phyloP scores from a whole-genome alignment of 2,113 vertebrate genomes.

The Oriolus oriolus region DNA sequence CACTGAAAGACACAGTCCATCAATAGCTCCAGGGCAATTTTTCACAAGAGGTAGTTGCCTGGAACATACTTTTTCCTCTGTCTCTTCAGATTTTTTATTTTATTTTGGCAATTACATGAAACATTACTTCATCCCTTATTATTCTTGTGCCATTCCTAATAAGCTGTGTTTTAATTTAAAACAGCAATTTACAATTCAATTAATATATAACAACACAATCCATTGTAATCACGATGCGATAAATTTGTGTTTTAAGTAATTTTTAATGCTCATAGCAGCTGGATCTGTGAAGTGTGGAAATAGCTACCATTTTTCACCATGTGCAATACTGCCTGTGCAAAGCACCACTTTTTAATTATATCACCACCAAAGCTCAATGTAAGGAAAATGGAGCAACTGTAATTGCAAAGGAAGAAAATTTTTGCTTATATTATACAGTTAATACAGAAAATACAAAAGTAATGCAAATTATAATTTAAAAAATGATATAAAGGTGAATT shows the following conservation, averaged over 20 bases:
- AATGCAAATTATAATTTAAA: neutral
- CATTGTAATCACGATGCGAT: slow-evolving; percentile 66
- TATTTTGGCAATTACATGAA: slow-evolving; percentile 63
- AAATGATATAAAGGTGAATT: neutral
- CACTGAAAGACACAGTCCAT: neutral
- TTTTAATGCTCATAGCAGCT: slow-evolving; percentile 74
- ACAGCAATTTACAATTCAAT: slow-evolving; percentile 71
- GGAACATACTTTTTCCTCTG: neutral
- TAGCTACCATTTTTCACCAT: slow-evolving; percentile 74
- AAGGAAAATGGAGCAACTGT: neutral
- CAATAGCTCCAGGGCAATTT: neutral
- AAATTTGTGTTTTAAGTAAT: slow-evolving; percentile 77
- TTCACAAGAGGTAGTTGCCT: neutral
- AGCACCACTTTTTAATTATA: slow-evolving; percentile 67
- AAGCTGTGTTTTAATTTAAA: slow-evolving; percentile 75
- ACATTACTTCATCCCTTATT: slow-evolving; percentile 56
- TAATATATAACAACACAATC: slow-evolving; percentile 74
- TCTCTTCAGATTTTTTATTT: slow-evolving; percentile 47
- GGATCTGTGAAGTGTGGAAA: slow-evolving; percentile 77
- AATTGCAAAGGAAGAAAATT: slow-evolving; percentile 26
- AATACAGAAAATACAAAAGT: slow-evolving; percentile 11
- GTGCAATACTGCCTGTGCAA: slow-evolving; percentile 53
- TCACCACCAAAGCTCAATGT: slow-evolving; percentile 1
- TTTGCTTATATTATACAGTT: neutral
- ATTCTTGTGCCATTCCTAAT: slow-evolving; percentile 62